Evolutionary conservation across 2,888 invertebrate genomes (phyloP).

Genomic region (Dendrolimus pini): DNA sequence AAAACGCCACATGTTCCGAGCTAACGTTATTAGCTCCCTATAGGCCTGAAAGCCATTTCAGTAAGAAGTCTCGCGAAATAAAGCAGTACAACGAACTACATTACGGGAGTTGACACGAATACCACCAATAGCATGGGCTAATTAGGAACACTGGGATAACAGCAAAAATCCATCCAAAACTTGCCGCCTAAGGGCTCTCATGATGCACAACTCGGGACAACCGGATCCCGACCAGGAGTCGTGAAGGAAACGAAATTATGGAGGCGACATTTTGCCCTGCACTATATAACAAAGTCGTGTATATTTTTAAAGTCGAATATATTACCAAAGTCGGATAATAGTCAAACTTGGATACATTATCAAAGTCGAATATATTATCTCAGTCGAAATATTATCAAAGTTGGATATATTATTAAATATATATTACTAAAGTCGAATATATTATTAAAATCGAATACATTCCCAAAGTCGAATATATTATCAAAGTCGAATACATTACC

Average conservation of each 20-base stretch:
- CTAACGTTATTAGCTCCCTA: neutral
- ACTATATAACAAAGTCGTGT: no score
- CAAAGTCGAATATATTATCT: no score
- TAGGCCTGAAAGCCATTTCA: constrained; percentile 8
- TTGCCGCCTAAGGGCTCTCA: constrained; percentile 69
- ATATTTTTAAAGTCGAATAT: no score
- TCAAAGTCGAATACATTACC: no score
- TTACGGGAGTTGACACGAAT: constrained; percentile 49
- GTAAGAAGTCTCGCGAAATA: constrained; percentile 35
- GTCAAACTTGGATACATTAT: no score
- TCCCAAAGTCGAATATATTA: no score
- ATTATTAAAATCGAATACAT: no score
- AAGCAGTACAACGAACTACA: constrained; percentile 30
- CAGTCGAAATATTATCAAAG: no score
- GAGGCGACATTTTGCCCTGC: constrained; percentile 10
- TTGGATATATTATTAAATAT: no score
- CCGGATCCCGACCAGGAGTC: constrained; percentile 18
- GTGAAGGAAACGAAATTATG: constrained; percentile 11
- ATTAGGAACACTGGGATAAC: constrained; percentile 51
- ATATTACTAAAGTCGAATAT: no score
- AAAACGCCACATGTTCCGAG: constrained; percentile 10
- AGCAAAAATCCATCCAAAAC: constrained; percentile 75
- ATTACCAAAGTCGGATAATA: no score
- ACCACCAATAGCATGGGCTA: constrained; percentile 52
- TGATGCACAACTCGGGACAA: constrained; percentile 36